Evolutionary conservation across 2,888 invertebrate genomes (phyloP).

Genomic region (Aporophyla nigra): DNA sequence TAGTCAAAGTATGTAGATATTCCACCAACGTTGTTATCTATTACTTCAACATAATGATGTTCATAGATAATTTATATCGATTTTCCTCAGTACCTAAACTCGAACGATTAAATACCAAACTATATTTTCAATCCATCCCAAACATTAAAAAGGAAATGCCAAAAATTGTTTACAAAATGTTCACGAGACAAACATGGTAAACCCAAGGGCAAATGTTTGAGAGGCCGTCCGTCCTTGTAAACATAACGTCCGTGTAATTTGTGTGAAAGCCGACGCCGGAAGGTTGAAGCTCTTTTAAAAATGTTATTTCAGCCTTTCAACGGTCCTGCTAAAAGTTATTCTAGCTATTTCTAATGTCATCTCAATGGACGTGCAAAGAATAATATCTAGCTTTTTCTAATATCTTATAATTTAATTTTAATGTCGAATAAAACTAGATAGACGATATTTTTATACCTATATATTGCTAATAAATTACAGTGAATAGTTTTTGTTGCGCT

Average conservation of each 20-base stretch:
- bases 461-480: neutral
- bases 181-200: conserved; percentile 40
- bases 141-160: conserved; percentile 5
- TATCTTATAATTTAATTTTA: neutral
- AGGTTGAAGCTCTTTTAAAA: conserved; percentile 49
- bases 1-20: no score
- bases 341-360: conserved; percentile 13
- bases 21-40: neutral
- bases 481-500: neutral
- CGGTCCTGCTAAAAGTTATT: neutral
- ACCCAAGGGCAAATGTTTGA: conserved; percentile 59
- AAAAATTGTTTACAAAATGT: conserved; percentile 46
- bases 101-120: neutral
- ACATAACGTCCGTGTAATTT: conserved; percentile 55
- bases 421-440: neutral
- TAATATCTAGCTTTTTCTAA: neutral
- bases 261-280: conserved; percentile 41
- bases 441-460: neutral
- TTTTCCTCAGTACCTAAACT: neutral
- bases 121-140: neutral
- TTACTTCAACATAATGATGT: neutral
- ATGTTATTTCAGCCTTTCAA: conserved; percentile 36
- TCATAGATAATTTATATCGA: neutral
- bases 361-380: neutral
- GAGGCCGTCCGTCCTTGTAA: conserved; percentile 49